Conservation (phyloP, 2,113 vertebrate genomes). For the Semicossyphus pulcher region DNA sequence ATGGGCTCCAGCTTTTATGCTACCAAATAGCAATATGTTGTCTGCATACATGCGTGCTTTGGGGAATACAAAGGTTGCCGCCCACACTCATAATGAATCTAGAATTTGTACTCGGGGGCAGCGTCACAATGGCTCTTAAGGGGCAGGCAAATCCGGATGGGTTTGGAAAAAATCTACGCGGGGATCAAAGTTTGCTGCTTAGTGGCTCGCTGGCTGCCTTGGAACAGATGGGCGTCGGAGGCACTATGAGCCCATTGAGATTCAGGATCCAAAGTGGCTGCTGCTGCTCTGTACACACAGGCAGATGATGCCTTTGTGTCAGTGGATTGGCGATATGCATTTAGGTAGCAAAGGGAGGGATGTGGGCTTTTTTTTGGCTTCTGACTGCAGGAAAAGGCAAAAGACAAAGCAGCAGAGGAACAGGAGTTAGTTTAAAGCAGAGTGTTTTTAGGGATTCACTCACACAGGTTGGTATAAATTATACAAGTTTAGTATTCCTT, state of each 20-base stretch:
- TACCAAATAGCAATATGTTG: slow-evolving; percentile 83
- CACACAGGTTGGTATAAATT: slow-evolving; percentile 68
- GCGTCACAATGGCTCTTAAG: slow-evolving; percentile 81
- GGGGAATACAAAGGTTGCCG: slow-evolving; percentile 83
- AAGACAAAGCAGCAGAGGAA: slow-evolving; percentile 70
- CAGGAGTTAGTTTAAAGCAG: slow-evolving; percentile 59
- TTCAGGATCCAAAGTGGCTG: slow-evolving; percentile 85
- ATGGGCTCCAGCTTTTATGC: slow-evolving; percentile 77
- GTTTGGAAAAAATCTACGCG: slow-evolving; percentile 81
- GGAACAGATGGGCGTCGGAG: slow-evolving; percentile 87
- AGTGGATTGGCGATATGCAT: slow-evolving; percentile 74
- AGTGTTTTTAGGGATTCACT: slow-evolving; percentile 52
- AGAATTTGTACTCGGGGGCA: slow-evolving; percentile 80
- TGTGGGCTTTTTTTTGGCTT: slow-evolving; percentile 66
- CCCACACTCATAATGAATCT: slow-evolving; percentile 86
- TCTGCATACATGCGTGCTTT: slow-evolving; percentile 79
- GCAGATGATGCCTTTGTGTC: slow-evolving; percentile 82
- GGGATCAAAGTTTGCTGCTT: slow-evolving; percentile 86
- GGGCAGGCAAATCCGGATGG: slow-evolving; percentile 83
- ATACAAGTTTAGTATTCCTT: slow-evolving; percentile 51
- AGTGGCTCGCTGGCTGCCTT: slow-evolving; percentile 81
- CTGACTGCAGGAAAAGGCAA: slow-evolving; percentile 61
- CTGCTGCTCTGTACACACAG: slow-evolving; percentile 81
- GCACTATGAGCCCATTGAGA: slow-evolving; percentile 84
- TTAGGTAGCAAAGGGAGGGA: slow-evolving; percentile 69